Evolutionary conservation across 2,797 vertebrate genomes (phyloP), one percentile per base, ranked within the genome.

Genomic region (Acanthiza pusilla): DNA sequence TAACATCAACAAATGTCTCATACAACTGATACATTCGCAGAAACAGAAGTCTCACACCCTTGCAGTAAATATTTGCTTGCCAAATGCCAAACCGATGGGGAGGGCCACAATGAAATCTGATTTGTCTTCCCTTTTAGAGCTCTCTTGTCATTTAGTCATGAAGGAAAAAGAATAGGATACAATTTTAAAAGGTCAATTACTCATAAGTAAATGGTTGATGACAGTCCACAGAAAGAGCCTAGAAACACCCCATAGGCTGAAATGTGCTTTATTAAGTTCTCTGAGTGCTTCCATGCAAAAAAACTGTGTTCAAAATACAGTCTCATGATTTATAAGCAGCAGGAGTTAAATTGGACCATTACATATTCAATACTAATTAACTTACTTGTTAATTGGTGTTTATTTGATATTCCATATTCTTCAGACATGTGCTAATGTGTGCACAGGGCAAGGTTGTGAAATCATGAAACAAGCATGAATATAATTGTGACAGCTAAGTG

Each of bases 171-270:
- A 71, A 71, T 48, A 89, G 1, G 51, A 51, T 77, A 65, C 47
- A 85, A 66, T 86, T 95, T 91, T 74, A 77, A 92, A 96, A 96
- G 81, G 86, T 87, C 86, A 83, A 5, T 93, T 79, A 72, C 54
- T 93, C 81, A 51, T 30, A 61, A 94, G 40, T 30, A 74, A 94
- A 91, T 72, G 23, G 54, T 4, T 85, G 75, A 68, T 85, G 81
- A 80, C 75, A 75, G 68, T 80, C 72, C 30, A 75, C n/a, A 85
- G 55, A 91, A 89, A 77, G 15, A 87, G n/a, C 72, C 66, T 77
- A 83, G 57, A 77, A 92, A 42, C 10, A 77, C 9, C 54, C 62
- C 29, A 83, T 8, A 50, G 86, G 72, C 51, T 85, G 23, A 89
- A 89, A 85, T 45, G 29, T 16, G n/a, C 29, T 48, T 85, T 62